Evolutionary conservation across 2,888 invertebrate genomes (phyloP), one percentile per base, ranked within the genome.

Genomic region (Eupithecia inturbata): DNA sequence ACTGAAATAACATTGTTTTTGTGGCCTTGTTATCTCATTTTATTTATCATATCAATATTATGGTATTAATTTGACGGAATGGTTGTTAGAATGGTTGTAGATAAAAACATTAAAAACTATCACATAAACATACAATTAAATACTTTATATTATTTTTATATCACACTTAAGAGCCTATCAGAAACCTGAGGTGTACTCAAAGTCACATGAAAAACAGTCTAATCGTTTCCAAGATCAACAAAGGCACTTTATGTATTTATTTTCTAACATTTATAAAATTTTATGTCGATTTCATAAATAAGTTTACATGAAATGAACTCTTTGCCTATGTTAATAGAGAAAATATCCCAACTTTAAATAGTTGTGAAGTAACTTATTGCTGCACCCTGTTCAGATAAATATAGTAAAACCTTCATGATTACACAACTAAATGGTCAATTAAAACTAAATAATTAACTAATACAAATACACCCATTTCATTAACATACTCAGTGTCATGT

Each of bases 21-120:
- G 49, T 49, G 19, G 68, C 41, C 57, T 57, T 53, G 26, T 57
- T 64, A 74, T 67, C 68, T 64, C 69, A 67, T 73, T 53, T 28
- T 64, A 68, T n/a, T 22, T 26, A 53, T 39, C 28, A 67, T 67
- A 53, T 53, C 10, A 39, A 68, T 68, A 68, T 53, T n/a, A 26
- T 19, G 19, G 62, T 68, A 28, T 62, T 45, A 67, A 67, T 49
- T 36, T 64, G 72, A 72, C 75, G 75, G 75, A 75, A 75, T 73
- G 70, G 70, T 75, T 73, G 45, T 45, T 39, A 67, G 26, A 72
- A 57, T 57, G 31, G 64, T 60, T 75, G 78, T 78, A 75, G 74
- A 71, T 74, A 78, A 77, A 71, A 77, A 78, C 73, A 79, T 75
- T 75, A 39, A 70, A 70, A 74, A 72, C 63, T 76, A 78, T 78